These are phyloP conservation scores for Eurosta solidaginis DNA, from an alignment of 1,140 invertebrate genomes.

Conservation along the genomic window DNA sequence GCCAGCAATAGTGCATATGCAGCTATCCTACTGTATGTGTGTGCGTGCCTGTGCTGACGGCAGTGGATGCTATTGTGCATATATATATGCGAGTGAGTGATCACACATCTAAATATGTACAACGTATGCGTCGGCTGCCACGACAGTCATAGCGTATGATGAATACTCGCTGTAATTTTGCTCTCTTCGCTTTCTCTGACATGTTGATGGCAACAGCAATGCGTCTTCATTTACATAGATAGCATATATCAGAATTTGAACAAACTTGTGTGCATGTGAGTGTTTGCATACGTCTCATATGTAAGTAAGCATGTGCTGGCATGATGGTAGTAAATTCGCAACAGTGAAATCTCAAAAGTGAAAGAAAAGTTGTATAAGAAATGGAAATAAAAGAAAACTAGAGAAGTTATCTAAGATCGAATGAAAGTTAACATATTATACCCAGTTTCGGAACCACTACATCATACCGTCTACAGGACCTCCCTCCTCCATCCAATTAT, in stretches of 20 bases:
- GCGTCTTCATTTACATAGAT: constrained; percentile 24
- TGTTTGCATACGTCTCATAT: neutral
- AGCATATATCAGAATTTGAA: no score
- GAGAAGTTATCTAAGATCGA: no score
- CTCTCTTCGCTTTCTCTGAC: neutral
- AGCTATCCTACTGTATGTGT: no score
- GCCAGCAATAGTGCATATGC: neutral
- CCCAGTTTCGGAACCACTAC: no score
- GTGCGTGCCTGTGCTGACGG: neutral
- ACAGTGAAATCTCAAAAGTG: no score
- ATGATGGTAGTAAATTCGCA: no score
- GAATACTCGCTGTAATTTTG: constrained; percentile 8
- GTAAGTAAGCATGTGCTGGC: neutral
- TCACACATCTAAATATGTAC: no score
- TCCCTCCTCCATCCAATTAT: no score
- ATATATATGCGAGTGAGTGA: neutral
- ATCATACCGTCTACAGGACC: no score
- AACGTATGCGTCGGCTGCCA: neutral
- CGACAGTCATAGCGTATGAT: constrained; percentile 10
- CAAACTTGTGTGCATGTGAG: no score
- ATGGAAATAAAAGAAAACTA: neutral
- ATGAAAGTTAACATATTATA: no score
- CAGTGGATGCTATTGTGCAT: neutral
- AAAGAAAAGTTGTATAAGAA: neutral
- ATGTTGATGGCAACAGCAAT: neutral